phyloP scores from a whole-genome alignment of 2,113 vertebrate genomes.

The Ivindomyrus marchei region DNA sequence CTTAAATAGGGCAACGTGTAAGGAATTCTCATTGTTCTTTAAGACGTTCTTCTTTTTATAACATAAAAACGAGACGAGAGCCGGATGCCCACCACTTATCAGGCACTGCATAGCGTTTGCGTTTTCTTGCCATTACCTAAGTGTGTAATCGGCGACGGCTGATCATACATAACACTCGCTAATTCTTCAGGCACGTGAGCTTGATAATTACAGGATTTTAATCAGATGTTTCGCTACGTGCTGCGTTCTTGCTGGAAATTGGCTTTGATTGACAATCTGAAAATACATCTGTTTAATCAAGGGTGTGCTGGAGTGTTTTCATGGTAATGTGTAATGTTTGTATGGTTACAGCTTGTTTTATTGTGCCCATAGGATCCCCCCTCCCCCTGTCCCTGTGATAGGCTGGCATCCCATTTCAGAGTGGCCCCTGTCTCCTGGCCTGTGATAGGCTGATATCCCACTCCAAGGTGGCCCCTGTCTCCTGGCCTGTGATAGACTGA shows the following conservation, averaged over 20 bases:
- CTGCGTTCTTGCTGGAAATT: background rate
- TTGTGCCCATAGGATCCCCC: background rate
- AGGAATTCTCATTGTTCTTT: background rate
- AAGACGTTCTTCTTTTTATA: background rate
- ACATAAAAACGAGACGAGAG: background rate
- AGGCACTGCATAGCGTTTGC: background rate
- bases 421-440: background rate
- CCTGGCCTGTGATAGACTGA: background rate
- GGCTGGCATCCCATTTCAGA: background rate
- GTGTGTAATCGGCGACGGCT: background rate
- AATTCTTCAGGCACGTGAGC: background rate
- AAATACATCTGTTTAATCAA: background rate
- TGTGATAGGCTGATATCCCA: background rate
- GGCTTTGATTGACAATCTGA: background rate
- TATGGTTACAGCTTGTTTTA: background rate
- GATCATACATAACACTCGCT: background rate
- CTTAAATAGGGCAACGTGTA: background rate
- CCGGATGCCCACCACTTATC: background rate
- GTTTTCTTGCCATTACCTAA: background rate
- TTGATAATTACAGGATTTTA: background rate
- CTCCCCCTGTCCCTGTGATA: background rate
- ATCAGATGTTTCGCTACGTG: background rate
- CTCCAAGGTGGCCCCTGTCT: background rate
- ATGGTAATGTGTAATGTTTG: background rate
- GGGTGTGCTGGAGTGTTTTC: background rate